phyloP scores from a whole-genome alignment of 2,888 invertebrate genomes.

The Dendrolimus pini region DNA sequence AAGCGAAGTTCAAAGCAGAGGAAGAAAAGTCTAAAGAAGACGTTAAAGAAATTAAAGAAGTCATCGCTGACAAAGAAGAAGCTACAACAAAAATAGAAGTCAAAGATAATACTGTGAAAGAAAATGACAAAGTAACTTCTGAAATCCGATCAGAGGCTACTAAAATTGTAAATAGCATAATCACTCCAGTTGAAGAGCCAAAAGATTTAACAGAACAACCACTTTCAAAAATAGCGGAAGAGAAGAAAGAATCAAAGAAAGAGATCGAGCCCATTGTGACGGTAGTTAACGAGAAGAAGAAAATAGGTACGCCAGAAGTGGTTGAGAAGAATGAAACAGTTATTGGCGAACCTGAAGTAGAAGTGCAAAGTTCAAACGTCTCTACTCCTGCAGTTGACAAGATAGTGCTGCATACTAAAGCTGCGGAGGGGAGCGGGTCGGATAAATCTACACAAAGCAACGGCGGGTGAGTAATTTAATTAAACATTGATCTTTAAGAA shows the following conservation, averaged over 20 bases:
- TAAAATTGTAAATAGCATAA: constrained; percentile 64
- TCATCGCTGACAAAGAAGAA: constrained; percentile 15
- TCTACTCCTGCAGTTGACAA: constrained; percentile 50
- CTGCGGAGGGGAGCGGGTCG: constrained; percentile 47
- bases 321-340: constrained; percentile 61
- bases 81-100: constrained; percentile 37
- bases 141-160: constrained; percentile 56
- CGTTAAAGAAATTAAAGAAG: constrained; percentile 34
- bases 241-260: constrained; percentile 30
- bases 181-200: constrained; percentile 65
- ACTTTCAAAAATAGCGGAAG: constrained; percentile 14
- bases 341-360: constrained; percentile 76
- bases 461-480: constrained; percentile 53
- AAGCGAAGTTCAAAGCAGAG: constrained; percentile 36
- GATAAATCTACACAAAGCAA: constrained; percentile 60
- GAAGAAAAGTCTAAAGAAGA: constrained; percentile 44
- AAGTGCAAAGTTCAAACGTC: constrained; percentile 77
- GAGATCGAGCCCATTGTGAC: constrained; percentile 57
- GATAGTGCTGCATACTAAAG: constrained; percentile 35
- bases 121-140: constrained; percentile 40
- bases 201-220: constrained; percentile 32
- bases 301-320: constrained; percentile 30
- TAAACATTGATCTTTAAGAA: not conserved
- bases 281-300: constrained; percentile 60
- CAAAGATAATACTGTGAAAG: constrained; percentile 43